These are phyloP conservation scores for Arvicanthis niloticus DNA, from an alignment of 2,113 vertebrate genomes.

Conservation along the genomic window DNA sequence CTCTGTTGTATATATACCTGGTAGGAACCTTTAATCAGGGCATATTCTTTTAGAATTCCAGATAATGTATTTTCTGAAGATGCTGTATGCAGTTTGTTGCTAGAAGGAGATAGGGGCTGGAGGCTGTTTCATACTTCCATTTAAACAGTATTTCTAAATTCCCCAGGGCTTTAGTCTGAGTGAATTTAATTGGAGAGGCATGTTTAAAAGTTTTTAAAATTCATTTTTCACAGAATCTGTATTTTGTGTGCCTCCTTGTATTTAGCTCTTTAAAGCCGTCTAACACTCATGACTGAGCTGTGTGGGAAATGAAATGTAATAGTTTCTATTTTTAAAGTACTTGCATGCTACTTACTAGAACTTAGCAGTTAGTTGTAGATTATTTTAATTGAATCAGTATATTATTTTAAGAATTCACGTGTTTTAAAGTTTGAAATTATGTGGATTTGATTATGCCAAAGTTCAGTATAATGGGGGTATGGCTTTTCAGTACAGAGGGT, in stretches of 20 bases:
- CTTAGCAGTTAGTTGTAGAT: not conserved
- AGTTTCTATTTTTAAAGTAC: slow-evolving; percentile 1
- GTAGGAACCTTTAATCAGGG: not conserved
- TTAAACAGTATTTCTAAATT: slow-evolving; percentile 47
- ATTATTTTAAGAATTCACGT: not conserved
- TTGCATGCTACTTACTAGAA: slow-evolving; percentile 25
- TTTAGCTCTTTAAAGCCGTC: not conserved
- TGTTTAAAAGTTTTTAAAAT: not conserved
- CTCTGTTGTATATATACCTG: not conserved
- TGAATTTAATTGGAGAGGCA: slow-evolving; percentile 17
- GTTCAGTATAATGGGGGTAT: not conserved
- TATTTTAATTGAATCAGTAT: slow-evolving; percentile 32
- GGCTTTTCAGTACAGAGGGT: slow-evolving; percentile 2
- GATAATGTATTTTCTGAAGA: slow-evolving; percentile 25
- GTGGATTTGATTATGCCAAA: slow-evolving; percentile 16
- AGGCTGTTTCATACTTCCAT: slow-evolving; percentile 5
- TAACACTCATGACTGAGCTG: not conserved
- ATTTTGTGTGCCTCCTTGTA: slow-evolving; percentile 11
- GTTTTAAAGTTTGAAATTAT: slow-evolving; percentile 8
- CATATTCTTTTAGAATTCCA: not conserved
- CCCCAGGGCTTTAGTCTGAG: not conserved
- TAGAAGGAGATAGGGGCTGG: not conserved
- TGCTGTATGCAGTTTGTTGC: not conserved
- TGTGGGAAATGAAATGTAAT: slow-evolving; percentile 48
- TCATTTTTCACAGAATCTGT: slow-evolving; percentile 26